Conservation (phyloP, 2,797 vertebrate species). For the Tachyglossus aculeatus region DNA sequence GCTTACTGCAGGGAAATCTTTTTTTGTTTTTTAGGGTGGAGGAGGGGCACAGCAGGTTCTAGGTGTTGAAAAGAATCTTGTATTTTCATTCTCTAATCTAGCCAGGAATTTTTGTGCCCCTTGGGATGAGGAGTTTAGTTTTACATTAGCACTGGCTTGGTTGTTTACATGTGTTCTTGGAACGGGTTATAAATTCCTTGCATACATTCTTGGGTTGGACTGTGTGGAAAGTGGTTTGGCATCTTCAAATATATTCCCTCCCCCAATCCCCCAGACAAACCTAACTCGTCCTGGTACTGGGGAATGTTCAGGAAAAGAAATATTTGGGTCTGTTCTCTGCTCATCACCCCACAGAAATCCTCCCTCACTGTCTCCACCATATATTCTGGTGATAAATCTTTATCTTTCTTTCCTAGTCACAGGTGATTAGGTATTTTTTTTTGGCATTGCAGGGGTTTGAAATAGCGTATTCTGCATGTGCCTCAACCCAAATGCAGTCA, state of each 20-base stretch:
- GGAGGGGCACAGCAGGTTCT: slow-evolving; percentile 3
- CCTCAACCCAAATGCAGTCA: background rate
- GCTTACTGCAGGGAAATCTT: no score
- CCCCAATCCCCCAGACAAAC: background rate
- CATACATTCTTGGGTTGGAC: slow-evolving; percentile 14
- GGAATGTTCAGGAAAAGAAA: background rate
- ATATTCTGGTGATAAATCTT: background rate
- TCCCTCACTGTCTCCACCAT: background rate
- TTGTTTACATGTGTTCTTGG: slow-evolving; percentile 16
- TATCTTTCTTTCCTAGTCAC: slow-evolving; percentile 14
- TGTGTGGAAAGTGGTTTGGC: background rate
- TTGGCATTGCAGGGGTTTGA: background rate
- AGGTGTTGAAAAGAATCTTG: background rate
- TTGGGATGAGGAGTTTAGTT: accelerated
- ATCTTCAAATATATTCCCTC: background rate
- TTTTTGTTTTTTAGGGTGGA: no score
- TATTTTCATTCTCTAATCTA: background rate
- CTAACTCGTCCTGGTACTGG: background rate
- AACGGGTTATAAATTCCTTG: background rate
- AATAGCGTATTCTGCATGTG: background rate
- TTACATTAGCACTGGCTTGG: background rate
- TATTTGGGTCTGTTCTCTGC: background rate
- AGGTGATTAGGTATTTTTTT: background rate
- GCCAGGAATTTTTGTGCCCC: background rate
- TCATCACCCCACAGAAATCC: background rate